phyloP scores from a whole-genome alignment of 2,113 vertebrate genomes.

The Morone saxatilis region DNA sequence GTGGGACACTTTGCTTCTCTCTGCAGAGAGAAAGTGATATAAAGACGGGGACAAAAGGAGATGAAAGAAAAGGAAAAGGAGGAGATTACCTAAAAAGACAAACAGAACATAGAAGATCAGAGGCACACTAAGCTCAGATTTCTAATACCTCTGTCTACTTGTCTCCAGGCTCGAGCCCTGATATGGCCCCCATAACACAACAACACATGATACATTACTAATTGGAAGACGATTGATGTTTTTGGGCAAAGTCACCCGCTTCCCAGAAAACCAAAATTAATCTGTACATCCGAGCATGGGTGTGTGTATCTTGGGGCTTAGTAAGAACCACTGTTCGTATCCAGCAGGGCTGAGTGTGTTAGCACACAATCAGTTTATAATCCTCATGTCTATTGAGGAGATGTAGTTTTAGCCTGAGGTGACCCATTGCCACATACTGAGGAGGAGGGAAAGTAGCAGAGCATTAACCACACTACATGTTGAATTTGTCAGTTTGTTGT shows the following conservation, averaged over 20 bases:
- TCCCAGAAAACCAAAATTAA: conserved; percentile 74
- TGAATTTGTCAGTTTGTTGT: not conserved
- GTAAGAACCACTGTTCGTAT: conserved; percentile 67
- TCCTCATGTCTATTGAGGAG: conserved; percentile 65
- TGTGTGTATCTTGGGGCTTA: conserved; percentile 59
- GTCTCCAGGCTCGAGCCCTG: conserved; percentile 49
- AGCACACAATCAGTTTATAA: conserved; percentile 74
- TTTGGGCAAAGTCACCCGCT: conserved; percentile 57
- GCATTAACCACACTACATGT: conserved; percentile 29
- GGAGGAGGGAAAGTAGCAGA: conserved; percentile 20
- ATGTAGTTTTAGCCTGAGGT: conserved; percentile 51
- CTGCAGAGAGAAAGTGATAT: conserved; percentile 40
- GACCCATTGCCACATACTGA: conserved; percentile 40
- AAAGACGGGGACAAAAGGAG: conserved; percentile 52
- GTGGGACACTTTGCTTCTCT: conserved; percentile 12
- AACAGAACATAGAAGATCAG: conserved; percentile 53
- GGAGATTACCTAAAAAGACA: conserved; percentile 69
- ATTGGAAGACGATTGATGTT: conserved; percentile 70
- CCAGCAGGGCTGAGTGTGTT: conserved; percentile 62
- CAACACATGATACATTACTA: conserved; percentile 75
- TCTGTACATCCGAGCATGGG: conserved; percentile 43
- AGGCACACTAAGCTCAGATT: conserved; percentile 59
- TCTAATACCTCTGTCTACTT: conserved; percentile 69
- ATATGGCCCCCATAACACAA: conserved; percentile 46
- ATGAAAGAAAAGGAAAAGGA: conserved; percentile 38